Percentiles rank a stretch among this genome's conserved stretches.
Evolutionary conservation across 1,140 invertebrate species (phyloP).

Genomic region (Diploscapter pachys): DNA sequence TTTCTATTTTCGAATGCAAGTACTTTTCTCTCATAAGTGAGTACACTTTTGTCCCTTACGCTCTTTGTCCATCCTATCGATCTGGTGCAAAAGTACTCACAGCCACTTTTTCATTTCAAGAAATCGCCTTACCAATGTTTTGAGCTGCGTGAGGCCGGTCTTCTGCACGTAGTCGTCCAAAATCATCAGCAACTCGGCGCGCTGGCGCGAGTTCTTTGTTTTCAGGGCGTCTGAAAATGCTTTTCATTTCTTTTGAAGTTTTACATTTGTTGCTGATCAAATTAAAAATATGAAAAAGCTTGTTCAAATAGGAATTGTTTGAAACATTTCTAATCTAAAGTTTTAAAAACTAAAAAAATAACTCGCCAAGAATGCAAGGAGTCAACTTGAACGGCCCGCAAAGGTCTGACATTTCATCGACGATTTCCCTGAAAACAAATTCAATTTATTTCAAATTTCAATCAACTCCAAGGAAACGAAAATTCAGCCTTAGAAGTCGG

Average conservation of each 20-base stretch:
- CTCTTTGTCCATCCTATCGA: neutral
- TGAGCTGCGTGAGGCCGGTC: slow-evolving; percentile 78
- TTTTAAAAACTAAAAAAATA: neutral
- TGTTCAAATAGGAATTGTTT: neutral
- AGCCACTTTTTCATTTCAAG: no score
- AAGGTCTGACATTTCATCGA: slow-evolving; percentile 78
- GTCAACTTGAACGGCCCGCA: slow-evolving; percentile 87
- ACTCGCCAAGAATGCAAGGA: slow-evolving; percentile 71
- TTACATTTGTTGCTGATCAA: no score
- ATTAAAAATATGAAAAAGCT: neutral
- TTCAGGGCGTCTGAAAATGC: slow-evolving; percentile 76
- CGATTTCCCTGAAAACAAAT: slow-evolving; percentile 69
- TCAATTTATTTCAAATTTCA: no score
- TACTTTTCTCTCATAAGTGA: no score
- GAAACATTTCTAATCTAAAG: neutral
- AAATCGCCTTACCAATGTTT: slow-evolving; percentile 38
- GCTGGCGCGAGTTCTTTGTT: slow-evolving; percentile 85
- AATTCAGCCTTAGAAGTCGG: no score
- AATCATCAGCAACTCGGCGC: slow-evolving; percentile 89
- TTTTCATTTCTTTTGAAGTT: neutral
- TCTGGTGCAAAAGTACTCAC: slow-evolving; percentile 16
- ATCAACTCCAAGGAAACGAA: no score
- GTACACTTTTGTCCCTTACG: no score
- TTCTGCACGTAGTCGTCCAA: slow-evolving; percentile 79
- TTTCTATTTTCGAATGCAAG: no score